phyloP scores from a whole-genome alignment of 2,113 vertebrate genomes.

The Ictalurus furcatus region DNA sequence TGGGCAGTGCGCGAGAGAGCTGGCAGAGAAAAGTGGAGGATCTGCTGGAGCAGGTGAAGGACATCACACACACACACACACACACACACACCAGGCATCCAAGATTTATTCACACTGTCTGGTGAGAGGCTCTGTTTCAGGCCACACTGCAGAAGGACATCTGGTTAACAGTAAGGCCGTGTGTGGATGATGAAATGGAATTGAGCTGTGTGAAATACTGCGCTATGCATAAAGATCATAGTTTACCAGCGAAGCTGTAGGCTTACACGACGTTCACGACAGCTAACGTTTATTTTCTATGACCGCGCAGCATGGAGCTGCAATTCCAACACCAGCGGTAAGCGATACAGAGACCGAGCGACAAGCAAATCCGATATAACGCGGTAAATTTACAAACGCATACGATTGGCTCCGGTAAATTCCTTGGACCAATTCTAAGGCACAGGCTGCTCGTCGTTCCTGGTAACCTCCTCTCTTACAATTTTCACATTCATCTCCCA shows the following conservation, averaged over 20 bases:
- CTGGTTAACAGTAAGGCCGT: background rate
- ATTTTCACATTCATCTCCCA: background rate
- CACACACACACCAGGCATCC: background rate
- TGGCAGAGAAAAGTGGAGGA: constrained; percentile 99
- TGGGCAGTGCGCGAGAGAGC: constrained; percentile 84
- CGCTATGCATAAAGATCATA: background rate
- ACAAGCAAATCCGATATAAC: background rate
- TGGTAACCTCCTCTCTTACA: background rate
- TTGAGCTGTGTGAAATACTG: no score
- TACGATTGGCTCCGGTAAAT: background rate
- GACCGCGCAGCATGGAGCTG: background rate
- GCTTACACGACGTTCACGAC: background rate
- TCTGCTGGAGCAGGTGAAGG: constrained; percentile 90
- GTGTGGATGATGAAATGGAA: background rate
- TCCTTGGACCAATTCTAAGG: background rate
- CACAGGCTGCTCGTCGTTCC: background rate
- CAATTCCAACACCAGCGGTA: background rate
- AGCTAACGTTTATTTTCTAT: background rate
- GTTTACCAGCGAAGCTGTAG: background rate
- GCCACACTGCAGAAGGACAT: background rate
- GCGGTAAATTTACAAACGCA: background rate
- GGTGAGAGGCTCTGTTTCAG: background rate
- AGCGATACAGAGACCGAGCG: background rate
- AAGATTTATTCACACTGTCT: background rate
- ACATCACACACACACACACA: constrained; percentile 10